Conservation (phyloP, 2,888 invertebrate species). For the Meteorus colon region DNA sequence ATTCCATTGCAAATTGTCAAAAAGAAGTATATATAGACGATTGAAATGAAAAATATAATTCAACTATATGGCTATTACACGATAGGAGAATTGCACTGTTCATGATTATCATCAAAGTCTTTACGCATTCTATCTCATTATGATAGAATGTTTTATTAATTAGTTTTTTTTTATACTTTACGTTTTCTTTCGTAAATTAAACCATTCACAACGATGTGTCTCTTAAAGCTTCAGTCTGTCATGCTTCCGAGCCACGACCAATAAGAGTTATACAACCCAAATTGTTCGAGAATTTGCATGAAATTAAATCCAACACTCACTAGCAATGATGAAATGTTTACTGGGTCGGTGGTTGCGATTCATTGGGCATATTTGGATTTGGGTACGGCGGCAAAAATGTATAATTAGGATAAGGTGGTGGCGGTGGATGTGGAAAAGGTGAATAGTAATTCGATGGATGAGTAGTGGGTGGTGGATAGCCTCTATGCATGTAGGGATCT, state of each 20-base stretch:
- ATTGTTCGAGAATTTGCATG: constrained; percentile 17
- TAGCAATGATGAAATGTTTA: constrained; percentile 52
- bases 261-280: not conserved
- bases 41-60: constrained; percentile 8
- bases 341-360: constrained; percentile 71
- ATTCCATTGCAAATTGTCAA: constrained; percentile 20
- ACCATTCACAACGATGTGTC: constrained; percentile 64
- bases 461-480: constrained; percentile 66
- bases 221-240: constrained; percentile 64
- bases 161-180: constrained; percentile 17
- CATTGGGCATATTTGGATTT: constrained; percentile 70
- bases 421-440: constrained; percentile 73
- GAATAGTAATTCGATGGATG: constrained; percentile 71
- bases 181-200: constrained; percentile 45
- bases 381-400: constrained; percentile 75
- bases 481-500: constrained; percentile 70
- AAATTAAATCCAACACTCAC: not conserved
- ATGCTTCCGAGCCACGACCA: constrained; percentile 49
- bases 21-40: constrained; percentile 14
- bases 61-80: constrained; percentile 12
- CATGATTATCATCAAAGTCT: constrained; percentile 55
- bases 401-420: constrained; percentile 76
- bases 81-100: constrained; percentile 63
- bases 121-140: constrained; percentile 29
- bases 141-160: constrained; percentile 19